Percentiles rank a stretch among this genome's conserved stretches.
These are phyloP conservation scores for Heliocidaris erythrogramma DNA, from an alignment of 35 echinoderm and acorn worm genomes.

Conservation along the genomic window DNA sequence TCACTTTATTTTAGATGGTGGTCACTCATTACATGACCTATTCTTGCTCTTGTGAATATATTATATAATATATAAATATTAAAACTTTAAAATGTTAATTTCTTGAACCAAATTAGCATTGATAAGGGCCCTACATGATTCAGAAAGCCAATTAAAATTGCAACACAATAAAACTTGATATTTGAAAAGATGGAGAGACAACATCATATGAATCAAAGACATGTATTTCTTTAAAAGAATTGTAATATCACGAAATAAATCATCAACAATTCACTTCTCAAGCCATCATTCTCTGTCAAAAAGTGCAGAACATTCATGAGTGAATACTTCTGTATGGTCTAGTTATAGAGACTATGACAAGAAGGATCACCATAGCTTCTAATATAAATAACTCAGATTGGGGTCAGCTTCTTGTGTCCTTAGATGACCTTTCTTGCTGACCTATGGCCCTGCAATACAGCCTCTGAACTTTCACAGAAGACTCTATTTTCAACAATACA, in stretches of 20 bases:
- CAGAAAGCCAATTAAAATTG: background rate
- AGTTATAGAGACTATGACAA: background rate
- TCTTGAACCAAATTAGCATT: background rate
- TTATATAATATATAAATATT: no score
- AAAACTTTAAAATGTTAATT: no score
- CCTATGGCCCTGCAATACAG: background rate
- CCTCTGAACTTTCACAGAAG: background rate
- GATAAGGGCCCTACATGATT: background rate
- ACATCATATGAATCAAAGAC: no score
- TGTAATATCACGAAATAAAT: no score
- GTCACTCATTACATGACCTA: no score
- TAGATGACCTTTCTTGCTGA: background rate
- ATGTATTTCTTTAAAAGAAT: no score
- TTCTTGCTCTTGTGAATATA: no score
- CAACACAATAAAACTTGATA: background rate
- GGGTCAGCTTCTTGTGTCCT: background rate
- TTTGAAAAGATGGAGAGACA: no score
- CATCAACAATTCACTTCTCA: background rate
- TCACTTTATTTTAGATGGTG: background rate
- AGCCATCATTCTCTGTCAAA: background rate
- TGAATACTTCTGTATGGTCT: background rate
- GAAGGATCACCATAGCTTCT: background rate
- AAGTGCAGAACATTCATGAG: background rate
- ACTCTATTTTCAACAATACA: background rate
- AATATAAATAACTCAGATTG: background rate